Evolutionary conservation across 2,113 vertebrate genomes (phyloP), one percentile per base, ranked within the genome.

Genomic region (Bungarus multicinctus): DNA sequence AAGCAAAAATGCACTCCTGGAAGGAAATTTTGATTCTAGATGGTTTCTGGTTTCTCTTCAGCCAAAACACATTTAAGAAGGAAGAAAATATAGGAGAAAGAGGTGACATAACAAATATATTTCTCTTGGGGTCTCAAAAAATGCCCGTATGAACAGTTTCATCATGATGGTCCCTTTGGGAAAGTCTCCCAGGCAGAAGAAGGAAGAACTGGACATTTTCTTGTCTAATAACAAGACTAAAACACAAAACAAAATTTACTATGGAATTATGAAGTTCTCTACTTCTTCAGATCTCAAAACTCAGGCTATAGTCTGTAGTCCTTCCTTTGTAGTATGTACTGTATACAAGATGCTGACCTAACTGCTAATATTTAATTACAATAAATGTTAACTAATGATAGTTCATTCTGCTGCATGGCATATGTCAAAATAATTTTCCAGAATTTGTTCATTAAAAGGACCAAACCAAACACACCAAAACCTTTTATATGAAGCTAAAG

Each of bases 1-100:
- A 57, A 92, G 50, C 9, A 97, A 95, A 96, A 89, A 93, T 22
- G 53, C 95, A 95, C 86, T 85, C 94, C 88, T 86, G 89, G 89
- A 93, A 92, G 93, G 25, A 91, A 14, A 89, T 1, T 90, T 92
- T 94, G 27, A 89, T 91, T 95, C 93, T 43, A 94, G 43, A 94
- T 74, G 4, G 58, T 5, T 2, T n/a, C 2, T 25, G 8, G 6
- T 95, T 95, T 90, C 74, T 93, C 55, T 88, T 39, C 85, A 30
- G 9, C 94, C 93, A 93, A 91, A 0, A 0, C 90, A 64, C 9
- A 90, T 85, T 92, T 91, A 89, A 14, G 3, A 2, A 58, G 1
- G 12, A 20, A 1, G n/a, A 39, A 58, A 20, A 12, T 57, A 69
- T 69, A 69, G 30, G n/a, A 53, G 50, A 55, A 85, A 43, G 3